A percentile compares a stretch with the other conserved stretches of the same genome.
Conservation (phyloP, 53 echinoderm and acorn worm genomes). For the Astropecten irregularis region DNA sequence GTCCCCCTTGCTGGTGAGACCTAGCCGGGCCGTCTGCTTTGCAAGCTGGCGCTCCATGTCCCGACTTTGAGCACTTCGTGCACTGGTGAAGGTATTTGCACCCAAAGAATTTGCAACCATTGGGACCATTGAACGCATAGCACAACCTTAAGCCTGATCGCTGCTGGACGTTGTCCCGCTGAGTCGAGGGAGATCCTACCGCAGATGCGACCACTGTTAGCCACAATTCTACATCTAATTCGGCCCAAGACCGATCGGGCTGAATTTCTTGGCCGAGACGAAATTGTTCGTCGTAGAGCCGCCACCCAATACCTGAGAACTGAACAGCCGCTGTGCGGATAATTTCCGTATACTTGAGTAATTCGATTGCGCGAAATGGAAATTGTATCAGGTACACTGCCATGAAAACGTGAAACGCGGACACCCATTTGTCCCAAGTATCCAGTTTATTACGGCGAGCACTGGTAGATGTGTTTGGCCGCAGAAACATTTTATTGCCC, state of each 20-base stretch:
- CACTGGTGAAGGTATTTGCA: neutral
- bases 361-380: slow-evolving; percentile 3
- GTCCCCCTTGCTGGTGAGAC: neutral
- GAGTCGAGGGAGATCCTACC: neutral
- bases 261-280: slow-evolving; percentile 16
- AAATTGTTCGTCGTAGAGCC: slow-evolving; percentile 42
- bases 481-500: slow-evolving; percentile 4
- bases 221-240: no score
- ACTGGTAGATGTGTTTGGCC: neutral
- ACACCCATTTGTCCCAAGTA: slow-evolving; percentile 34
- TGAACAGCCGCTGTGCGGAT: slow-evolving; percentile 5
- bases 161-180: neutral
- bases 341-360: slow-evolving; percentile 45
- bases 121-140: slow-evolving; percentile 2
- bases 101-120: neutral
- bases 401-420: slow-evolving; percentile 36
- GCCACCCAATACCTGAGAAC: slow-evolving; percentile 34
- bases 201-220: slow-evolving; percentile 13
- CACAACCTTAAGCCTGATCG: neutral
- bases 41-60: no score
- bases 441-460: neutral
- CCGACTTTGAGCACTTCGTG: no score
- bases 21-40: neutral
- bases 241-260: slow-evolving; percentile 18
- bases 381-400: slow-evolving; percentile 23